Evolutionary conservation across 2,113 vertebrate species (phyloP).

Genomic region (Pterophyllum scalare): DNA sequence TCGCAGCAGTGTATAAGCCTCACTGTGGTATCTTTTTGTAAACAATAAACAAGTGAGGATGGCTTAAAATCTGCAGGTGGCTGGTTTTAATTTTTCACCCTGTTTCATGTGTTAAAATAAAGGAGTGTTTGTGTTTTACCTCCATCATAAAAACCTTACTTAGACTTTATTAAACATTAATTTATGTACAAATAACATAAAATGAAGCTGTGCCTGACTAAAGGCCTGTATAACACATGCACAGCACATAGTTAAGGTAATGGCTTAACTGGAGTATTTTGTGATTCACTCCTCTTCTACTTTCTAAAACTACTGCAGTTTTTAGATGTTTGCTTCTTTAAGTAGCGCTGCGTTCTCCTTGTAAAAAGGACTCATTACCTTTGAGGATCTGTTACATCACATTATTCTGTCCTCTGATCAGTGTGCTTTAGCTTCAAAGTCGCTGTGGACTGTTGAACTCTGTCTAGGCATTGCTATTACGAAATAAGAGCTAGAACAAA

Average conservation of each 20-base stretch:
- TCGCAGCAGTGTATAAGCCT: background rate
- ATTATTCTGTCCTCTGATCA: background rate
- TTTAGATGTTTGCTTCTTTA: slow-evolving; percentile 17
- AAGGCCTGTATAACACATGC: background rate
- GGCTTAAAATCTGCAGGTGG: slow-evolving; percentile 18
- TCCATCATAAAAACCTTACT: too few species aligned
- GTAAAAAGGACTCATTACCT: slow-evolving; percentile 16
- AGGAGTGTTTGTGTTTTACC: background rate
- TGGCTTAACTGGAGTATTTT: background rate
- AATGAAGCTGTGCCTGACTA: background rate
- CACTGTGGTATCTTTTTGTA: background rate
- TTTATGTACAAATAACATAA: background rate
- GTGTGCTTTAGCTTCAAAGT: background rate
- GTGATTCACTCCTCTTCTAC: background rate
- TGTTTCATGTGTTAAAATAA: slow-evolving; percentile 16
- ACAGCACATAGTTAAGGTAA: background rate
- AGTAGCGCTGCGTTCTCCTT: slow-evolving; percentile 4
- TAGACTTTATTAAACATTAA: too few species aligned
- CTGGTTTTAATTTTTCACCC: slow-evolving; percentile 45
- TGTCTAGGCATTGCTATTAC: background rate
- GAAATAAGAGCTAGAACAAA: background rate
- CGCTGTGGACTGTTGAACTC: background rate
- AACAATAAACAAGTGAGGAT: background rate
- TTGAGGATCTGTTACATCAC: background rate
- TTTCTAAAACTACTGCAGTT: slow-evolving; percentile 8